Evolutionary conservation across 2,113 vertebrate genomes (phyloP), one percentile per base, ranked within the genome.

Genomic region (Epinephelus moara): DNA sequence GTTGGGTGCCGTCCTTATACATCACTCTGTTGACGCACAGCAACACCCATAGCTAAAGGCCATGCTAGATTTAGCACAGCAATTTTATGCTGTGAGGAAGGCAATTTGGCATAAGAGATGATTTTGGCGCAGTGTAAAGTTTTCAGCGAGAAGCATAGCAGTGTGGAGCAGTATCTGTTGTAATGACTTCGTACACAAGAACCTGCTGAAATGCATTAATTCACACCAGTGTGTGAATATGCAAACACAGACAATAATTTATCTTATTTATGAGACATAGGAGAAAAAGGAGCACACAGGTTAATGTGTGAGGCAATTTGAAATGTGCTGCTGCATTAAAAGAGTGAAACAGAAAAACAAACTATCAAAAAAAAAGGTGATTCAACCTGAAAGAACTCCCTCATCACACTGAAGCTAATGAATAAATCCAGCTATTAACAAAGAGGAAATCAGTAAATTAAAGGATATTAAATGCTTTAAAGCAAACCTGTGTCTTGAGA

Each of bases 1-100:
- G 75, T 60, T 55, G 57, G 86, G 42, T 57, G 78, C 70, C 53
- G 25, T 85, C 59, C 56, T 76, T 63, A 57, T 85, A 69, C 80
- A 89, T 88, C 81, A 86, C 70, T 67, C 56, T 76, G 80, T 69
- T 87, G 91, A 91, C 55, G 76, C 87, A 68, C 70, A 77, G 77
- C 83, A 81, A 70, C 82, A 74, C 21, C 50, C 72, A 23, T 18
- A 37, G 85, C 80, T 81, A 80, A 88, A 88, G 86, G 85, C 72
- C 71, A 82, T 52, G 80, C 74, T 62, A 75, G 70, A 87, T 90
- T 87, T 81, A 92, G 62, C 71, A 18, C 66, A 67, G 67, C 74
- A 53, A 79, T 85, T 81, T 78, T 70, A 79, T 72, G 69, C 79
- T 56, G 64, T 33, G 53, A 81, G 67, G 63, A 60, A 81, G 75